Evolutionary conservation across 2,113 vertebrate species (phyloP).

Genomic region (Perca fluviatilis): DNA sequence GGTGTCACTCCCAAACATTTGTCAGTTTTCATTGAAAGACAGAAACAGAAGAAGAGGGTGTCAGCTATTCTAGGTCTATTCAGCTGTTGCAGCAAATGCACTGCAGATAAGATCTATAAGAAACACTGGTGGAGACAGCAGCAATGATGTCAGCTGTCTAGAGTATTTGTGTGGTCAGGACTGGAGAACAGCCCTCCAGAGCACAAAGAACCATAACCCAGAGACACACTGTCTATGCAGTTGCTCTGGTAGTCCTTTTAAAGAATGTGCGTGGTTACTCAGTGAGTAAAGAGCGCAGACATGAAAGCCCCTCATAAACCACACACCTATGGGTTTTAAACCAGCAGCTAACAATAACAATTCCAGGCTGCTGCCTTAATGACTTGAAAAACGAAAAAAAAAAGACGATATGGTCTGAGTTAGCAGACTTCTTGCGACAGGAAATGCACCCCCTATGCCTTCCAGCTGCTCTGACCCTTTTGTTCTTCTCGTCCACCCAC

Average conservation of each 20-base stretch:
- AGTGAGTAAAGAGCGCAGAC: slow-evolving; percentile 13
- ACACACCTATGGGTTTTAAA: slow-evolving; percentile 34
- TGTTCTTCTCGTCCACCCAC: slow-evolving; percentile 36
- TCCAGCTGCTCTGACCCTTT: slow-evolving; percentile 47
- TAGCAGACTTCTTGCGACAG: neutral
- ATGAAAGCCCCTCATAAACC: slow-evolving; percentile 44
- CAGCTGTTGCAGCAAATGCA: slow-evolving; percentile 73
- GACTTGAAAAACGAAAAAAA: neutral
- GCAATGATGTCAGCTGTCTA: slow-evolving; percentile 56
- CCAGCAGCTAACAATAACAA: slow-evolving; percentile 18
- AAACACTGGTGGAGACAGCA: slow-evolving; percentile 43
- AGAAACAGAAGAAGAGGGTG: slow-evolving; percentile 23
- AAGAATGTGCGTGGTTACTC: slow-evolving; percentile 51
- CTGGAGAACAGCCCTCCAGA: slow-evolving; percentile 32
- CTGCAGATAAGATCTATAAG: slow-evolving; percentile 42
- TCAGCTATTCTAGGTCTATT: slow-evolving; percentile 60
- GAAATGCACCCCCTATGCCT: slow-evolving; percentile 9
- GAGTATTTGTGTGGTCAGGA: slow-evolving; percentile 42
- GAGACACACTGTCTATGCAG: slow-evolving; percentile 49
- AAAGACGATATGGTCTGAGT: slow-evolving; percentile 20
- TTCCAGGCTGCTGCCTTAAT: slow-evolving; percentile 3
- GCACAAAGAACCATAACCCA: slow-evolving; percentile 25
- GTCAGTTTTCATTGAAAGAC: slow-evolving; percentile 38
- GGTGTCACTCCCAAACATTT: slow-evolving; percentile 25
- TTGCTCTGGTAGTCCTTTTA: slow-evolving; percentile 57